These are phyloP conservation scores for Philhelius pedissequus DNA, from an alignment of 2,888 invertebrate species.

Conservation along the genomic window DNA sequence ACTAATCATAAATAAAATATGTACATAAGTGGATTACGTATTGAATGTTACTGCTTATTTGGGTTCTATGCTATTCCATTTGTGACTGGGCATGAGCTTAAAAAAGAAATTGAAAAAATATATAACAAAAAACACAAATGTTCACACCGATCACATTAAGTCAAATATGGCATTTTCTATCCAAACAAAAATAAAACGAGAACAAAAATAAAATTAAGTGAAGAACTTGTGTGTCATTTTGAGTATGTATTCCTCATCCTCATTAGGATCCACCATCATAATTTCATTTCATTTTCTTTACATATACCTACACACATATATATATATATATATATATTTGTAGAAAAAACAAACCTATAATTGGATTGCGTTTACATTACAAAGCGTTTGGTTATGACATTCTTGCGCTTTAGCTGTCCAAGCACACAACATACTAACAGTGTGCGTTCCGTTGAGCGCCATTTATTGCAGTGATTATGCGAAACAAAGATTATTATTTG, in stretches of 20 bases:
- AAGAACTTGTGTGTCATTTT: background rate
- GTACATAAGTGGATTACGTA: too few relatives aligned
- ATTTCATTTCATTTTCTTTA: background rate
- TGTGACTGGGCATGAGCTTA: too few relatives aligned
- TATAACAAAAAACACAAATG: background rate
- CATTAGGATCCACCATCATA: background rate
- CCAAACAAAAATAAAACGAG: background rate
- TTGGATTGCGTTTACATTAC: constrained; percentile 43
- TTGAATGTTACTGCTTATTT: too few relatives aligned
- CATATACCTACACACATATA: too few relatives aligned
- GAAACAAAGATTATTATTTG: constrained; percentile 25
- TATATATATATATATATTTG: background rate
- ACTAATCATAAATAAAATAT: too few relatives aligned
- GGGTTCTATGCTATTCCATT: too few relatives aligned
- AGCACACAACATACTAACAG: background rate
- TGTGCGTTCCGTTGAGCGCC: constrained; percentile 32
- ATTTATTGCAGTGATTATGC: constrained; percentile 46
- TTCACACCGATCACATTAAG: background rate
- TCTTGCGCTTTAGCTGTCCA: constrained; percentile 11
- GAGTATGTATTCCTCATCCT: background rate
- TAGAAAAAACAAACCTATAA: constrained; percentile 2
- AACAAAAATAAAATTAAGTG: constrained; percentile 1
- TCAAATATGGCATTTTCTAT: background rate
- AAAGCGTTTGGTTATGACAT: constrained; percentile 3
- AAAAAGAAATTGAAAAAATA: background rate